A percentile compares a stretch with the other conserved stretches of the same genome.
These are phyloP conservation scores for Capra hircus DNA, from an alignment of 2,113 vertebrate genomes.

Conservation along the genomic window DNA sequence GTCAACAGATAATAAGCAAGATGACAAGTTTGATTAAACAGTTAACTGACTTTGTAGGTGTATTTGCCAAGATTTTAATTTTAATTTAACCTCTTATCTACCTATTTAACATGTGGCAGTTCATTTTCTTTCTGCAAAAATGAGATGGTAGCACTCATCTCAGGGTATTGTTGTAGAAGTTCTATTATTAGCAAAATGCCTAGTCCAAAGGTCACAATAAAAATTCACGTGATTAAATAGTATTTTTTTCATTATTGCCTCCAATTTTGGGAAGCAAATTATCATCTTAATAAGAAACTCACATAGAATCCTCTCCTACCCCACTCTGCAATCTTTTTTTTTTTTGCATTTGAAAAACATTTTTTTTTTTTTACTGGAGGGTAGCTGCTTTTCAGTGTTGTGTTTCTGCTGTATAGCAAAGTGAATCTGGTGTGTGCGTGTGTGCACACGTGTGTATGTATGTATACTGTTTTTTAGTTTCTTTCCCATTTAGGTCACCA, in stretches of 20 bases:
- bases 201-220: neutral
- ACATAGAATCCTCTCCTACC: neutral
- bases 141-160: neutral
- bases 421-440: neutral
- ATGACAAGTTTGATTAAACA: neutral
- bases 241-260: neutral
- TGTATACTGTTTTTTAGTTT: neutral
- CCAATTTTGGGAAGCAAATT: neutral
- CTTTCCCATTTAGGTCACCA: neutral
- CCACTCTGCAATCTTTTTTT: neutral
- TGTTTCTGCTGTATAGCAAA: neutral
- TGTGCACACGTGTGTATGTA: fast-evolving
- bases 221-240: neutral
- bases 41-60: neutral
- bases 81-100: neutral
- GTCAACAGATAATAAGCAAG: neutral
- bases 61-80: neutral
- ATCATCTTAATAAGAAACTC: neutral
- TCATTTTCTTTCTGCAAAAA: neutral
- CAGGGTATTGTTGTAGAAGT: neutral
- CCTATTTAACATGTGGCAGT: neutral
- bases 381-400: neutral
- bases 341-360: neutral
- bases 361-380: neutral
- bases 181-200: neutral